A percentile compares a stretch with the other conserved stretches of the same genome.
Conservation (phyloP, 2,888 invertebrate genomes). For the Thymelicus sylvestris region DNA sequence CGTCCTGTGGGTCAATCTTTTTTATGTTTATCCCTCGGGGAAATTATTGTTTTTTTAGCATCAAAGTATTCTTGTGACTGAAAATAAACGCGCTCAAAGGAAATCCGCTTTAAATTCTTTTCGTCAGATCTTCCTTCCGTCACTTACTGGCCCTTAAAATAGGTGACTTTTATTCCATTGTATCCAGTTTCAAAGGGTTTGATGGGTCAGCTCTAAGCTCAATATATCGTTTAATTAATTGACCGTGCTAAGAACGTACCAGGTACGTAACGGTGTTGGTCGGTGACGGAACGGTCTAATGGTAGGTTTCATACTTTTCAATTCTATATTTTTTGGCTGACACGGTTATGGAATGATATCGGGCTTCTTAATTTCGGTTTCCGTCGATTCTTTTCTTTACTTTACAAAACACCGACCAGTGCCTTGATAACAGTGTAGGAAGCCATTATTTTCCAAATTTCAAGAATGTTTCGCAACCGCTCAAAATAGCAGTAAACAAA, state of each 20-base stretch:
- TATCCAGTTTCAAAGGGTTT: not conserved
- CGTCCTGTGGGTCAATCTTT: not conserved
- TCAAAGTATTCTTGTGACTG: not conserved
- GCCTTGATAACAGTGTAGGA: too few species aligned
- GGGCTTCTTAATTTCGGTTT: too few species aligned
- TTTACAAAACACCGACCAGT: too few species aligned
- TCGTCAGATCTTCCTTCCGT: not conserved
- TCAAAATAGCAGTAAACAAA: not conserved
- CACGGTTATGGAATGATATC: too few species aligned
- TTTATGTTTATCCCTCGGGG: not conserved
- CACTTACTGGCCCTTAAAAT: not conserved
- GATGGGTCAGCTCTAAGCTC: not conserved
- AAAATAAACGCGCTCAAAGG: not conserved
- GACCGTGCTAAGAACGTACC: too few species aligned
- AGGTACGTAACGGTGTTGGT: too few species aligned
- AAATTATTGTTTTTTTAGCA: slow-evolving; percentile 3
- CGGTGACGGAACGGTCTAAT: too few species aligned
- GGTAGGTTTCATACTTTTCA: too few species aligned
- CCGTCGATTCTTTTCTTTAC: too few species aligned
- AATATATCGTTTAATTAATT: too few species aligned
- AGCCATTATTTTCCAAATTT: not conserved
- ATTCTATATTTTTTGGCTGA: too few species aligned
- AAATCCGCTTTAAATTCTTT: not conserved
- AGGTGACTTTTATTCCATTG: not conserved
- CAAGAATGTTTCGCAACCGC: not conserved